Evolutionary conservation across 1,140 invertebrate species (phyloP).

Genomic region (Hydropsyche tenuis): DNA sequence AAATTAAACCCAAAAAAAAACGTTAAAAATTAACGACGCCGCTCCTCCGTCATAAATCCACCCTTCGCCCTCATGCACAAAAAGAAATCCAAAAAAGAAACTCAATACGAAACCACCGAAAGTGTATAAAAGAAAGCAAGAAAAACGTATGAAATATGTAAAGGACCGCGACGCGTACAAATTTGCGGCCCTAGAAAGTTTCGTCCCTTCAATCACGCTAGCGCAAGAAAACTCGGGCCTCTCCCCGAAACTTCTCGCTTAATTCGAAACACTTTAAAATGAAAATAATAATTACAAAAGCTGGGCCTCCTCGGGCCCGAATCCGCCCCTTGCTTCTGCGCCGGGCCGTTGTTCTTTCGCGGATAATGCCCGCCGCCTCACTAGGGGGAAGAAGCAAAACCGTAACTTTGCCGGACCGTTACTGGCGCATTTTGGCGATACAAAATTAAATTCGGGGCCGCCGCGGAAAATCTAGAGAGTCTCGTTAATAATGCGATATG

Average conservation of each 20-base stretch:
- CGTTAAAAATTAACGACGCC: conserved; percentile 18
- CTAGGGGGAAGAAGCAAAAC: too few species aligned
- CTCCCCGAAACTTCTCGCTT: neutral
- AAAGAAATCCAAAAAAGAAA: too few species aligned
- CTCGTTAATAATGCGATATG: neutral
- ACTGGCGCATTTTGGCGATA: conserved; percentile 6
- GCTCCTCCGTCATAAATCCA: neutral
- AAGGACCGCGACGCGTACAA: conserved; percentile 8
- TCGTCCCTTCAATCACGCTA: conserved; percentile 11
- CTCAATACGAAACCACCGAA: too few species aligned
- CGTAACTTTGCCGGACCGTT: neutral
- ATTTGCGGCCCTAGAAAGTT: conserved; percentile 5
- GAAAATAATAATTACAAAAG: conserved; percentile 22
- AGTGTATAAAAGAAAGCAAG: neutral
- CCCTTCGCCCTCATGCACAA: too few species aligned
- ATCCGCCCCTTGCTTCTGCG: neutral
- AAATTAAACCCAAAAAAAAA: neutral
- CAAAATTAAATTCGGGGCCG: conserved; percentile 11
- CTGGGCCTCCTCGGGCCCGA: neutral
- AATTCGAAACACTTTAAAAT: conserved; percentile 22
- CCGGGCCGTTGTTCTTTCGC: too few species aligned
- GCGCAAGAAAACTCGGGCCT: neutral
- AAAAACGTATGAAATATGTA: conserved; percentile 19
- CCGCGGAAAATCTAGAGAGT: neutral
- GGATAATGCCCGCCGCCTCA: too few species aligned